Evolutionary conservation across 1,140 invertebrate species (phyloP).

Genomic region (Akabosia matsudoensis): DNA sequence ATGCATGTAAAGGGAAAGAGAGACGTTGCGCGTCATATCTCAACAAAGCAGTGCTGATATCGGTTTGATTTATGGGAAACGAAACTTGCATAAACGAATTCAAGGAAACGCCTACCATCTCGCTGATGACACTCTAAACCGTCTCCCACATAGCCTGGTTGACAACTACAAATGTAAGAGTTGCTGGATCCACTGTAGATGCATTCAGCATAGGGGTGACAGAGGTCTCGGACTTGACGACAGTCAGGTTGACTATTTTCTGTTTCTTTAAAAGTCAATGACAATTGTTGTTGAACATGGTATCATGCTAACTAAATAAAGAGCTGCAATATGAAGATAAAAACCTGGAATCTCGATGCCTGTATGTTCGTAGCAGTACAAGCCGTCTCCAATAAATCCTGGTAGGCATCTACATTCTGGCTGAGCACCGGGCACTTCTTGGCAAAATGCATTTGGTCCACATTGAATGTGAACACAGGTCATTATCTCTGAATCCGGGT

Average conservation of each 20-base stretch:
- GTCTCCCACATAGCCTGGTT: constrained; percentile 57
- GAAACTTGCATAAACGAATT: background rate
- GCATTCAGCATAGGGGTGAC: constrained; percentile 58
- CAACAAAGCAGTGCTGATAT: background rate
- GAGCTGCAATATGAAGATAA: background rate
- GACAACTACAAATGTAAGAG: constrained; percentile 57
- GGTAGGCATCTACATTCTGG: constrained; percentile 60
- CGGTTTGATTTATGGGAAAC: background rate
- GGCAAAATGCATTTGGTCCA: constrained; percentile 60
- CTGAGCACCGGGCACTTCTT: constrained; percentile 53
- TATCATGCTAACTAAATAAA: background rate
- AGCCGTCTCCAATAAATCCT: constrained; percentile 61
- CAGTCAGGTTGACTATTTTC: constrained; percentile 48
- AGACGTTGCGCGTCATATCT: no score
- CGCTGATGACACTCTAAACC: constrained; percentile 53
- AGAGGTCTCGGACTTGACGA: constrained; percentile 54
- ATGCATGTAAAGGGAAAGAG: no score
- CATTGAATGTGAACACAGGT: constrained; percentile 58
- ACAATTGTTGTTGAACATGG: background rate
- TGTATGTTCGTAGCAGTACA: constrained; percentile 51
- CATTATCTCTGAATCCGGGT: constrained; percentile 35
- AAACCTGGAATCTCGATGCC: constrained; percentile 25
- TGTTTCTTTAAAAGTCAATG: background rate
- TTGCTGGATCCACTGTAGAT: constrained; percentile 51
- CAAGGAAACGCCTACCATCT: constrained; percentile 1